These are phyloP conservation scores for Eulimnadia texana DNA, from an alignment of 1,140 invertebrate species.

Conservation along the genomic window DNA sequence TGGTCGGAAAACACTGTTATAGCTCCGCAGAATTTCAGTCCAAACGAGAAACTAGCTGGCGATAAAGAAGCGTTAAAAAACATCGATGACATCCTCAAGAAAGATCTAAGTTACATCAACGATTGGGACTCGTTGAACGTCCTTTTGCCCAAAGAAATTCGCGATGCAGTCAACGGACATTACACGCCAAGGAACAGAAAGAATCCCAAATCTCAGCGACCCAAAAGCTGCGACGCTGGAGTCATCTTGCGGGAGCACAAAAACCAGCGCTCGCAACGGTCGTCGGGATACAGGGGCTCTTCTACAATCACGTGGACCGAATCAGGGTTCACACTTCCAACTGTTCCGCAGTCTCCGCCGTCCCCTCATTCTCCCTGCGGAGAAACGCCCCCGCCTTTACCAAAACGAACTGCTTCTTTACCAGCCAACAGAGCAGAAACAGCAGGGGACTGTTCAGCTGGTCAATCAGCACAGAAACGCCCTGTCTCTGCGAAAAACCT, in stretches of 20 bases:
- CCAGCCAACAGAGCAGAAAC: slow-evolving; percentile 36
- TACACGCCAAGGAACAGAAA: slow-evolving; percentile 20
- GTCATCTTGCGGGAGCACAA: slow-evolving; percentile 31
- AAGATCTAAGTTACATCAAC: slow-evolving; percentile 57
- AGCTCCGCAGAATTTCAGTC: slow-evolving; percentile 4
- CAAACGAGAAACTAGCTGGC: neutral
- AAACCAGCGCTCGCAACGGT: slow-evolving; percentile 48
- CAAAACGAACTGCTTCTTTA: slow-evolving; percentile 47
- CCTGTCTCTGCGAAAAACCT: slow-evolving; percentile 21
- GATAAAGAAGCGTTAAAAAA: neutral
- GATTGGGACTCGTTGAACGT: slow-evolving; percentile 85
- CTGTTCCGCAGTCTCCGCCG: slow-evolving; percentile 6
- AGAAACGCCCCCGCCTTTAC: slow-evolving; percentile 34
- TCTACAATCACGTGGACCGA: slow-evolving; percentile 58
- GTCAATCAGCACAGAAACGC: slow-evolving; percentile 47
- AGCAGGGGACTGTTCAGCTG: slow-evolving; percentile 47
- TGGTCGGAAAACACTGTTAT: slow-evolving; percentile 28
- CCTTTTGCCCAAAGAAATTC: slow-evolving; percentile 49
- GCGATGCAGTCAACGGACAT: slow-evolving; percentile 59
- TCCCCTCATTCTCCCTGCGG: slow-evolving; percentile 2
- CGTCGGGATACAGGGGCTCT: slow-evolving; percentile 67
- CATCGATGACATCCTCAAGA: slow-evolving; percentile 30
- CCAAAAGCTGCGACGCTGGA: slow-evolving; percentile 20
- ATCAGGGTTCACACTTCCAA: slow-evolving; percentile 23
- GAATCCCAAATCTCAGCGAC: slow-evolving; percentile 32